These are phyloP conservation scores for Xiphophorus birchmanni DNA, from an alignment of 2,797 vertebrate species.

Conservation along the genomic window DNA sequence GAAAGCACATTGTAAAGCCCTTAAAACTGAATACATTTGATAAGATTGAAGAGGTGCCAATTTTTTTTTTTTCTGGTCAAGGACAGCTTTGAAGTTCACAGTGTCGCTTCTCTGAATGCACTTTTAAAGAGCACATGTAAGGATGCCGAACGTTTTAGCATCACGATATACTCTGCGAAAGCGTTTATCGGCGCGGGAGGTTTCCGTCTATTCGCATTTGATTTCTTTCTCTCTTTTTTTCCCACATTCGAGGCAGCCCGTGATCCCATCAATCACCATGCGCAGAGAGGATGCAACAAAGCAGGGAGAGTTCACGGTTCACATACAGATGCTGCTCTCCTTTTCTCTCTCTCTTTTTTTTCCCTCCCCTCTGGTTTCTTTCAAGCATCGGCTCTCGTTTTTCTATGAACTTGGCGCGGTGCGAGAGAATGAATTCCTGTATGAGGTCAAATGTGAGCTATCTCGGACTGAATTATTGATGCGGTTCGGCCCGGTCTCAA, in stretches of 20 bases:
- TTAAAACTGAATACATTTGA: constrained; percentile 20
- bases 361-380: constrained; percentile 23
- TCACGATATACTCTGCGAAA: background rate
- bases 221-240: constrained; percentile 6
- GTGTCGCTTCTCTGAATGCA: constrained; percentile 6
- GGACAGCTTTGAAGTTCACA: constrained; percentile 18
- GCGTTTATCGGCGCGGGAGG: constrained; percentile 15
- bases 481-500: constrained; percentile 22
- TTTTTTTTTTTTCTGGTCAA: constrained; percentile 13
- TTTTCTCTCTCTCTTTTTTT: background rate
- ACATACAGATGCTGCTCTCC: constrained; percentile 47
- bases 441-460: constrained; percentile 67
- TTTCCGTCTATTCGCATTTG: constrained; percentile 12
- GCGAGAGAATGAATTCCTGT: constrained; percentile 52
- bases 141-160: background rate
- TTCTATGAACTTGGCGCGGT: constrained; percentile 35
- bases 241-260: constrained; percentile 32
- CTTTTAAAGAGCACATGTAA: background rate
- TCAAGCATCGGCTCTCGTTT: constrained; percentile 52
- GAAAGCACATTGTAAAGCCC: constrained; percentile 15
- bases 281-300: constrained; percentile 32
- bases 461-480: constrained; percentile 66
- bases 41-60: background rate
- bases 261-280: constrained; percentile 55
- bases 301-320: constrained; percentile 32